phyloP scores from a whole-genome alignment of 1,140 invertebrate species.

The Leguminivora glycinivorella region DNA sequence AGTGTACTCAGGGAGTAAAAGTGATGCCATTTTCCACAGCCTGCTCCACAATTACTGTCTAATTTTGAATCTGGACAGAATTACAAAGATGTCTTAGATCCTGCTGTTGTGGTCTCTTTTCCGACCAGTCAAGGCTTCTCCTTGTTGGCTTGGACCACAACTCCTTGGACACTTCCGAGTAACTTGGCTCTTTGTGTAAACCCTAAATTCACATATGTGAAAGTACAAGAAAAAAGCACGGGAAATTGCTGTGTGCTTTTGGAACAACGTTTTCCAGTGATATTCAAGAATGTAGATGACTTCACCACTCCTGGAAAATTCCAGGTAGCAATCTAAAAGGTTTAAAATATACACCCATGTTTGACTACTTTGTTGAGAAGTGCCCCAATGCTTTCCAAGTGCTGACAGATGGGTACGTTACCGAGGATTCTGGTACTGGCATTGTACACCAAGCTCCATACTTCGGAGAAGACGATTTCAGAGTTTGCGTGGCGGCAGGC shows the following conservation, averaged over 20 bases:
- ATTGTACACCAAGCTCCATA: conserved; percentile 99
- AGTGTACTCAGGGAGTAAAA: conserved; percentile 97
- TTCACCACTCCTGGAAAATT: conserved; percentile 88
- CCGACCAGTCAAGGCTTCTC: conserved; percentile 86
- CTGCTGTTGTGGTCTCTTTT: conserved; percentile 94
- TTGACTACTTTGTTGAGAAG: conserved; percentile 90
- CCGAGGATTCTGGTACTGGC: conserved; percentile 98
- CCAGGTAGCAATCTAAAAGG: conserved; percentile 91
- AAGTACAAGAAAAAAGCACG: conserved; percentile 86
- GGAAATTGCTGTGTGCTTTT: conserved; percentile 91
- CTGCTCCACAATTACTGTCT: conserved; percentile 97
- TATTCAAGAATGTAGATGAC: conserved; percentile 90
- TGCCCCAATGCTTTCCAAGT: conserved; percentile 90
- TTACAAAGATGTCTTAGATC: conserved; percentile 99
- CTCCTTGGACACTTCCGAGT: conserved; percentile 99
- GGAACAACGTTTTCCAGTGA: conserved; percentile 88
- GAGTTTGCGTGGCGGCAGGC: conserved; percentile 90
- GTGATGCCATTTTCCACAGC: conserved; percentile 99
- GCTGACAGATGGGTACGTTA: conserved; percentile 95
- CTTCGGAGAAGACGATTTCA: conserved; percentile 98
- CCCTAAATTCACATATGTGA: conserved; percentile 92
- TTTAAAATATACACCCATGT: conserved; percentile 93
- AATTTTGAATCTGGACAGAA: conserved; percentile 99
- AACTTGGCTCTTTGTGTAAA: conserved; percentile 98
- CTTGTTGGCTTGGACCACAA: conserved; percentile 98